Evolutionary conservation across 2,888 invertebrate genomes (phyloP).

Genomic region (Diploptera punctata): DNA sequence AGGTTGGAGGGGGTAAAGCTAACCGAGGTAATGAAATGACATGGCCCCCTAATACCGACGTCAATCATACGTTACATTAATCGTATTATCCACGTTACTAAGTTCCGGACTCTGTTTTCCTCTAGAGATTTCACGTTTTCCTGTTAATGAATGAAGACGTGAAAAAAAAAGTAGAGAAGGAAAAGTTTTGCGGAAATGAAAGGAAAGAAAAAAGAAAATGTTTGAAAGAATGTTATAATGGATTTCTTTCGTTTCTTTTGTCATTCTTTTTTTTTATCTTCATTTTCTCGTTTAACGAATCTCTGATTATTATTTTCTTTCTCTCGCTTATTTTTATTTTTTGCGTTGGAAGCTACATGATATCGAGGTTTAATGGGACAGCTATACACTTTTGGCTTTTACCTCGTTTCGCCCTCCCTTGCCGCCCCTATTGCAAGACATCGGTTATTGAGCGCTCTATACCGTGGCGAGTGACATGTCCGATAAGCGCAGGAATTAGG

Average conservation of each 20-base stretch:
- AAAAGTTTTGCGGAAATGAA: slow-evolving; percentile 26
- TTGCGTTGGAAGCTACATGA: slow-evolving; percentile 14
- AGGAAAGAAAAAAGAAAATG: slow-evolving; percentile 10
- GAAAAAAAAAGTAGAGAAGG: slow-evolving; percentile 26
- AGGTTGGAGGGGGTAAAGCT: not conserved
- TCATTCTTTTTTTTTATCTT: slow-evolving; percentile 1
- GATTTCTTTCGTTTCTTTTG: slow-evolving; percentile 23
- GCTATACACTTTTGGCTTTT: slow-evolving; percentile 26
- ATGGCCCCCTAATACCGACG: slow-evolving; percentile 30
- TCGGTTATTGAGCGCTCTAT: slow-evolving; percentile 29
- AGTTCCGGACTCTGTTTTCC: slow-evolving; percentile 23
- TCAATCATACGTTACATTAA: slow-evolving; percentile 41
- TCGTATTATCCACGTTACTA: slow-evolving; percentile 23
- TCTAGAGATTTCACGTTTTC: slow-evolving; percentile 25
- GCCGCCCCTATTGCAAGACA: not conserved
- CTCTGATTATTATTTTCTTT: slow-evolving; percentile 15
- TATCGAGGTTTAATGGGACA: slow-evolving; percentile 23
- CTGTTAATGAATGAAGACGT: slow-evolving; percentile 37
- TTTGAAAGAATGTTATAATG: slow-evolving; percentile 23
- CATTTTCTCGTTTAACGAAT: slow-evolving; percentile 19
- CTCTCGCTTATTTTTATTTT: not conserved
- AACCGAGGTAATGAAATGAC: slow-evolving; percentile 36
- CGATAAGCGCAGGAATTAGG: slow-evolving; percentile 36
- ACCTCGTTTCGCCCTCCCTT: slow-evolving; percentile 17
- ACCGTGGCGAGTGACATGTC: slow-evolving; percentile 26